Base-by-base conservation (phyloP, 2,888 invertebrate genomes). In the Cistogaster globosa region DNA sequence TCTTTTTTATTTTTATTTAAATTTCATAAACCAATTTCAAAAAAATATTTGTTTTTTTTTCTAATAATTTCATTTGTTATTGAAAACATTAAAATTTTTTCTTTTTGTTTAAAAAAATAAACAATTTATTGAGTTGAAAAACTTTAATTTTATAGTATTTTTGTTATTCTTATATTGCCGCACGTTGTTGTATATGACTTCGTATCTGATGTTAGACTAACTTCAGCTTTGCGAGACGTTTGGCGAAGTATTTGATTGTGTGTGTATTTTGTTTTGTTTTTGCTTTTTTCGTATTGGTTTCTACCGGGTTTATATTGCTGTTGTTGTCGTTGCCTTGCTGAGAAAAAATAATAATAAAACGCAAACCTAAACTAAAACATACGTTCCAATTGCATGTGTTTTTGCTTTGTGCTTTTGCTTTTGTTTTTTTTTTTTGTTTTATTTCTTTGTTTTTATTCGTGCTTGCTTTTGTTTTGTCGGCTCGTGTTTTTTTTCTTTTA, bases 191-290 rank as follows among this genome's bases (percentile, higher is more conserved):
- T 90, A 90, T 89, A 88, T 89, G 88, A 90, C 90, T 91, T 90
- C 90, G 90, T 89, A 91, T 91, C 92, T 92, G 90, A 90, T 90
- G 90, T 90, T 90, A 89, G 90, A 92, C 91, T 92, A 91, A 91
- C 90, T 84, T 75, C 75, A 84, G 77, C 68, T 87, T 87, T 90
- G 88, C 88, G 88, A 88, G 88, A 88, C 89, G 87, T 87, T 88
- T 88, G 67, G 53, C 67, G 86, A 87, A 87, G 81, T 86, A 84
- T 86, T 79, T 83, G 75, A 36, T 82, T 78, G 78, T 84, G 78
- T 86, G 86, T 88, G 86, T 88, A 84, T 77, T 86, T 83, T 80
- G 77, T 75, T 67, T 65, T 80, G 57, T 42, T 80, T 69, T 76
- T 75, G 67, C 69, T 1, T 83, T 69, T 75, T 85, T 79, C 85